Evolutionary conservation across 1,140 invertebrate species (phyloP), one percentile per base, ranked within the genome.

Genomic region (Contarinia nasturtii): DNA sequence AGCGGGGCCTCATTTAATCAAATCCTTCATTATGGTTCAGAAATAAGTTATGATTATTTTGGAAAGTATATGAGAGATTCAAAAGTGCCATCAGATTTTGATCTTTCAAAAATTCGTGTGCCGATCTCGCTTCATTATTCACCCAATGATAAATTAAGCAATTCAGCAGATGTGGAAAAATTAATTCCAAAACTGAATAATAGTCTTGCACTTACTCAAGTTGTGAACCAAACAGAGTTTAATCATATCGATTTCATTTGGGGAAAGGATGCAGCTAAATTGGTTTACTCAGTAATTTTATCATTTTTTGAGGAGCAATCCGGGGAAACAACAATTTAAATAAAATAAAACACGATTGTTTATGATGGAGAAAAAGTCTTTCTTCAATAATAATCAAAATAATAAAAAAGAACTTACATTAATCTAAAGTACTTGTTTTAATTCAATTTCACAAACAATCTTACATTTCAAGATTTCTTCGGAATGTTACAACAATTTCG

Each of bases 1-100:
- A 77, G 82, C 7, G 86, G 86, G 12, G 75, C 82, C 1, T 81
- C 83, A 0, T 73, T 74, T 41, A 77, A 79, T 54, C 83, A 88
- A 57, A 59, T 90, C 7, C 65, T 80, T 14, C 81, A 85, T 56
- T 83, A 70, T 53, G 75, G 70, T 0, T 81, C 80, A 54, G 65
- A 68, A 10, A 64, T 69, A 2, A 55, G 67, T 14, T 67, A 59
- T 0, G 65, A 60, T 0, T 55, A 58, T 0, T 73, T 73, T 44
- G 54, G 60, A 0, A 59, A 67, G 45, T 73, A 59, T 42, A 68
- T 72, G 56, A 63, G 67, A 15, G 69, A 69, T 72, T 72, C 49
- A 65, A 67, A 2, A 61, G 63, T 46, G 18, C 79, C 80, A 12
- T 80, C 80, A 0, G 60, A 63, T 7, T 85, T 83, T 53, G 51